Base-by-base conservation (phyloP, 2,113 vertebrate species). In the Dipodomys stephensi region DNA sequence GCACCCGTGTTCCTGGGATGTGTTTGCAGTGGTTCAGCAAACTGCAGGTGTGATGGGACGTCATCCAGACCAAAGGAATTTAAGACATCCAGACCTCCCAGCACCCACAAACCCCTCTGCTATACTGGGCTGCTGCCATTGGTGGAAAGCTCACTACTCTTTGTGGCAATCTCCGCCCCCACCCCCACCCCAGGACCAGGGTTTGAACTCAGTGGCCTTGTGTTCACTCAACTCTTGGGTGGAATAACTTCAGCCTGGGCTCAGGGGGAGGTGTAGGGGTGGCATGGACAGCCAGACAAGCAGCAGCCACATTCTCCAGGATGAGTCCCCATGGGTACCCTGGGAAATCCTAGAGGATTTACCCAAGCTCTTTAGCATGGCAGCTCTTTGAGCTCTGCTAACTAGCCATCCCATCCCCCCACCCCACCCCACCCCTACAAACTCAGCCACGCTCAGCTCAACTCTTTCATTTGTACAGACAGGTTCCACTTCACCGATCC, bases 121-220 rank as follows among this genome's bases (percentile, higher is more conserved):
- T 84, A 32, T 0, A 10, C 23, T 88, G 49, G 83, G 28, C 85
- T 91, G 67, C 72, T 23, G 49, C 49, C 35, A 30, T 53, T 27
- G 65, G 8, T 12, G 9, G 67, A 65, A 74, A 76, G 49, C 93
- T 91, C 49, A 68, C 78, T 85, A 62, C 81, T 87, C 92, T 74
- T 68, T 19, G 8, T 64, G 57, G 57, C 46, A 57, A 57, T 57
- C 53, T 57, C 15, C 53, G 11, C 15, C 12, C 53, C 53, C 15
- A 13, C 53, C 53, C 53, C 12, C 53, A 4, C 53, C 4, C 53
- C 12, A 57, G 53, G 12, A 57, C 53, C 53, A 57, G 53, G 53
- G 53, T 57, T 57, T 57, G 53, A 57, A 16, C 53, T 16, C 53
- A 57, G 53, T 57, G 53, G 53, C 15, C 53, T 57, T 57, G 53